Evolutionary conservation across 30 jellyfish, hydroid and myxozoan species (phyloP).

Genomic region (Hydra vulgaris): DNA sequence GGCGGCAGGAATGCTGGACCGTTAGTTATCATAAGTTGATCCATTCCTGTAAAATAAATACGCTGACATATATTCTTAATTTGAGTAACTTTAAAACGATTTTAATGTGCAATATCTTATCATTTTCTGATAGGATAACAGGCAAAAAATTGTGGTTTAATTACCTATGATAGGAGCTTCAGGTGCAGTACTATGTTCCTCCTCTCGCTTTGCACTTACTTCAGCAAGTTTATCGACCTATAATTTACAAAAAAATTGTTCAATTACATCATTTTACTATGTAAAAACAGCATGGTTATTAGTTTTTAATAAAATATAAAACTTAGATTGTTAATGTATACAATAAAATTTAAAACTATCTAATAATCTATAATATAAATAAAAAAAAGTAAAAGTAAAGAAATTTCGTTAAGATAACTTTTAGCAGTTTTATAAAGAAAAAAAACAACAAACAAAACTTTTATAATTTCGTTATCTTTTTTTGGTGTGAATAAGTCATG

Average conservation of each 20-base stretch:
- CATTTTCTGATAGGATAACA: slow-evolving; percentile 32
- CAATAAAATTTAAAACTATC: too few species aligned
- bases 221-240: slow-evolving; percentile 96
- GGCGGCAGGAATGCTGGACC: slow-evolving; percentile 90
- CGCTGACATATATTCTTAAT: neutral
- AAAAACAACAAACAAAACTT: too few species aligned
- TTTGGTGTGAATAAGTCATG: too few species aligned
- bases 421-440: too few species aligned
- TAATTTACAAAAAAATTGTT: neutral
- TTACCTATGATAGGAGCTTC: slow-evolving; percentile 78
- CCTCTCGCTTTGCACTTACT: slow-evolving; percentile 79
- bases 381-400: too few species aligned
- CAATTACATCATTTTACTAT: too few species aligned
- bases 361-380: too few species aligned
- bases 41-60: slow-evolving; percentile 64
- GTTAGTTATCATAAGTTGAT: slow-evolving; percentile 81
- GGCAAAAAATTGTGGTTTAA: slow-evolving; percentile 9
- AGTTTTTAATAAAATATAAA: too few species aligned
- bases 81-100: neutral
- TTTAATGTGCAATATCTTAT: neutral
- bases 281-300: too few species aligned
- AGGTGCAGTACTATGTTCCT: slow-evolving; percentile 87
- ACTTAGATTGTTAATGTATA: too few species aligned
- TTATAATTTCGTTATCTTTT: too few species aligned
- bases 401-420: too few species aligned